phyloP scores from a whole-genome alignment of 2,113 vertebrate genomes.

The Nannospalax galili region DNA sequence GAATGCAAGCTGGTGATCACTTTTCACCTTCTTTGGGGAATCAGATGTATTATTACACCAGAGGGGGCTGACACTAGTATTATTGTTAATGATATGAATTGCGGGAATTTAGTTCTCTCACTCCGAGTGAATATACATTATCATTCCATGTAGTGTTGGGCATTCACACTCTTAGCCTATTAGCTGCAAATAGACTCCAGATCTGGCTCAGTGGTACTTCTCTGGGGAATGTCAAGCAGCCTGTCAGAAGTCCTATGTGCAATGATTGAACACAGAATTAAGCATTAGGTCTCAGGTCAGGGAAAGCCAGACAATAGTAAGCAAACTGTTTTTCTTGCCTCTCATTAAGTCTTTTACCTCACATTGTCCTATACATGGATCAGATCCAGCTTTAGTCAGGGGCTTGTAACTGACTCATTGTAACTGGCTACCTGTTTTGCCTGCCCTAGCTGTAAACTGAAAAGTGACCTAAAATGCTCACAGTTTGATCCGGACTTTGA shows the following conservation, averaged over 20 bases:
- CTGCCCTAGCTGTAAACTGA: not conserved
- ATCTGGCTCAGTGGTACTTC: not conserved
- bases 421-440: constrained; percentile 38
- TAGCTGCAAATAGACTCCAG: constrained; percentile 33
- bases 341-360: constrained; percentile 43
- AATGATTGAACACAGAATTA: not conserved
- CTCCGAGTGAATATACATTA: constrained; percentile 25
- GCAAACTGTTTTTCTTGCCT: constrained; percentile 41
- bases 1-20: not conserved
- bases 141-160: constrained; percentile 13
- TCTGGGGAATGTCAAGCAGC: not conserved
- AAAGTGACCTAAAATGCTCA: constrained; percentile 51
- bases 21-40: constrained; percentile 20
- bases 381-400: not conserved
- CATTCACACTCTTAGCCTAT: constrained; percentile 58
- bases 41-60: constrained; percentile 43
- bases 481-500: constrained; percentile 27
- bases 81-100: constrained; percentile 61
- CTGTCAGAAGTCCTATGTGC: constrained; percentile 17
- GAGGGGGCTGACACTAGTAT: not conserved
- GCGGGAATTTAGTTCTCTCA: constrained; percentile 47
- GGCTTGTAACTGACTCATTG: constrained; percentile 49
- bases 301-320: constrained; percentile 10
- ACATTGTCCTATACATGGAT: not conserved
- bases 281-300: not conserved